Evolutionary conservation across 2,113 vertebrate genomes (phyloP).

Genomic region (Crotalus tigris): DNA sequence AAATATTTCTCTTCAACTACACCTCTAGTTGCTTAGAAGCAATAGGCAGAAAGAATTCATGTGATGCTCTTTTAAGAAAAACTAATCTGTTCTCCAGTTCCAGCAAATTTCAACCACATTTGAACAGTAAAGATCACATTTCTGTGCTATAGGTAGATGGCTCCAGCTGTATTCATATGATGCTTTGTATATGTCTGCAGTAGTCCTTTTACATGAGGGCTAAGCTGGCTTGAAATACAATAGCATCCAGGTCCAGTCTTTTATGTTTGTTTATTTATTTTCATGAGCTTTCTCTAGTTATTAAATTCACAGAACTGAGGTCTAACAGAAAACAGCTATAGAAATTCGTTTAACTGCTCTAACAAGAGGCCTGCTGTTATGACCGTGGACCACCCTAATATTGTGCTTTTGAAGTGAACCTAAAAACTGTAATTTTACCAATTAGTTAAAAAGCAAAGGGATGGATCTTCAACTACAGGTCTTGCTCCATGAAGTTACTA

Average conservation of each 20-base stretch:
- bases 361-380: conserved; percentile 1
- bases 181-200: conserved; percentile 65
- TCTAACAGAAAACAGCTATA: conserved; percentile 51
- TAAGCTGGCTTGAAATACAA: conserved; percentile 65
- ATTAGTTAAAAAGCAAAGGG: neutral
- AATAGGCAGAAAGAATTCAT: conserved; percentile 14
- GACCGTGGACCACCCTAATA: neutral
- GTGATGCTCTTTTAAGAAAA: conserved; percentile 62
- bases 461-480: neutral
- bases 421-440: conserved; percentile 10
- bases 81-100: conserved; percentile 72
- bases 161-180: conserved; percentile 64
- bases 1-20: conserved; percentile 18
- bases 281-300: conserved; percentile 62
- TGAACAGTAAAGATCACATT: conserved; percentile 68
- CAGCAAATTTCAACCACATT: conserved; percentile 71
- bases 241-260: conserved; percentile 55
- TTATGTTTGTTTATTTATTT: conserved; percentile 73
- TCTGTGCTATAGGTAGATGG: conserved; percentile 71
- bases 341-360: conserved; percentile 37
- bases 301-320: conserved; percentile 54
- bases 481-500: neutral
- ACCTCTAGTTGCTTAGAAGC: conserved; percentile 35
- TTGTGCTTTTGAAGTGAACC: conserved; percentile 2
- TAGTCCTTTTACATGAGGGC: conserved; percentile 64